Evolutionary conservation across 2,797 vertebrate species (phyloP), one percentile per base, ranked within the genome.

Genomic region (Microctenopoma steveboyesi): DNA sequence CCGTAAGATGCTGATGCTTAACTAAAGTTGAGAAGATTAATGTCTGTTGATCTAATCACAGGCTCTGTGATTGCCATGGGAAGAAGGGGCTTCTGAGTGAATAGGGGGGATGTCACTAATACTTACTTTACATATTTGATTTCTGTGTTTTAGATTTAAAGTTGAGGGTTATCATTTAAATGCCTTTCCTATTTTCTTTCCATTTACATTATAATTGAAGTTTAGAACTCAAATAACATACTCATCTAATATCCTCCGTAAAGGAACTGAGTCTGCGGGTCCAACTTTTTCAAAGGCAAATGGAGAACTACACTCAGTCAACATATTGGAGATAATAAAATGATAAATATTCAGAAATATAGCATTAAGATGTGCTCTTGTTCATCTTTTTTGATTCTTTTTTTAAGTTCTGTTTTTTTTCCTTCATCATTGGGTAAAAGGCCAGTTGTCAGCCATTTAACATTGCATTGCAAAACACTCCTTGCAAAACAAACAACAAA

Each of bases 31-130:
- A 61, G 54, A 82, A 82, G 82, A 84, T 90, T 81, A 75, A 89
- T 88, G 80, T 81, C 63, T 81, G 66, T 72, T 78, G 73, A 79
- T 88, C 51, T 74, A 83, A 89, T 90, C 83, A 72, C 49, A 57
- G 57, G 40, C 67, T 59, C 60, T 52, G 78, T 84, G 82, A 86
- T 68, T 91, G 85, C 79, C 84, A 81, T 73, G 71, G 43, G 67
- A 70, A 46, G 61, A 69, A 33, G 16, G 25, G 64, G 52, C 75
- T 42, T 66, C 58, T 46, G 25, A 77, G 54, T 69, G 61, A 83
- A 84, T 73, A 35, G 59, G 37, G 65, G 4, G 3, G 25, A 33
- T 65, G 50, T 64, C 56, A 25, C 43, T 51, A 5, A 62, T 39
- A 48, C 39, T 52, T 61, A 25, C 33, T 65, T 25, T 3, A 49